These are phyloP conservation scores for Xanthia togata DNA, from an alignment of 2,888 invertebrate genomes.

Conservation along the genomic window DNA sequence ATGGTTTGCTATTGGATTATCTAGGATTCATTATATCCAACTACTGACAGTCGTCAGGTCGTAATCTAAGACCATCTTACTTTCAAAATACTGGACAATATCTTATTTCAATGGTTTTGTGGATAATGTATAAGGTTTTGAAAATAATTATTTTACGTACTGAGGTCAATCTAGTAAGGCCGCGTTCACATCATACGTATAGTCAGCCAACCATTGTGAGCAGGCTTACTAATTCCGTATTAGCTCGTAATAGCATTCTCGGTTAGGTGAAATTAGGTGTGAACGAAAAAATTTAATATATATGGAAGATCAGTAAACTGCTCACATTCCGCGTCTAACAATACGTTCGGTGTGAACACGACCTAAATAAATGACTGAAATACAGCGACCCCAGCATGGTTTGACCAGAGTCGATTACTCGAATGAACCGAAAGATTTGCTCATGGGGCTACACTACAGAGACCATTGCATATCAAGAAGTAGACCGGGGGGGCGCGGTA, in stretches of 20 bases:
- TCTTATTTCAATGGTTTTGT: not conserved
- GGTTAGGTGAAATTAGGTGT: not conserved
- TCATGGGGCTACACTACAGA: too few relatives aligned
- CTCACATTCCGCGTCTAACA: not conserved
- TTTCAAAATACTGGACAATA: not conserved
- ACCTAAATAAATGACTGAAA: not conserved
- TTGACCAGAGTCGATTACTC: too few relatives aligned
- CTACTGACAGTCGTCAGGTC: not conserved
- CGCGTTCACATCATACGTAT: not conserved
- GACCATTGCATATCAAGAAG: too few relatives aligned
- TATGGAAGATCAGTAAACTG: not conserved
- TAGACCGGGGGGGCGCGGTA: too few relatives aligned
- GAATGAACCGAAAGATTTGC: too few relatives aligned
- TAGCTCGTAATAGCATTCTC: not conserved
- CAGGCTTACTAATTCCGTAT: not conserved
- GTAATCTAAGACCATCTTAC: not conserved
- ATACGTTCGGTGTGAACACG: not conserved
- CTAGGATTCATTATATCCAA: not conserved
- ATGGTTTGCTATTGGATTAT: constrained; percentile 2
- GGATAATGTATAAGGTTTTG: not conserved
- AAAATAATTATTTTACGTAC: not conserved
- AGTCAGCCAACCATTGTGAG: not conserved
- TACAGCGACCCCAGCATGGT: too few relatives aligned
- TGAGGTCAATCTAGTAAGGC: not conserved
- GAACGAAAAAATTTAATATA: not conserved